Percentiles rank a stretch among this genome's conserved stretches.
These are phyloP conservation scores for Typhlichthys subterraneus DNA, from an alignment of 2,797 vertebrate species.

Conservation along the genomic window DNA sequence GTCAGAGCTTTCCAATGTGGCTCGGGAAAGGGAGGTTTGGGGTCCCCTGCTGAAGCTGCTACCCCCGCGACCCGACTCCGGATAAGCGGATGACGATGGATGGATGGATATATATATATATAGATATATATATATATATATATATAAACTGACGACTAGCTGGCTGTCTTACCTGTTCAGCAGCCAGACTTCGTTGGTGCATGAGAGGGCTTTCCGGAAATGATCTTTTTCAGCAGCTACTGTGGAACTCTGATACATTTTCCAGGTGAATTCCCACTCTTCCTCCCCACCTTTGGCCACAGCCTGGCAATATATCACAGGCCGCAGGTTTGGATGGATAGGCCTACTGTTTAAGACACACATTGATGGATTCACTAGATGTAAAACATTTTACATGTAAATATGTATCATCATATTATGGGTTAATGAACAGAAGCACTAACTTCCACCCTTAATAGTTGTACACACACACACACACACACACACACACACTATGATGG, in stretches of 20 bases:
- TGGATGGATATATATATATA: too few species aligned
- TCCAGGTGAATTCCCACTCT: constrained; percentile 89
- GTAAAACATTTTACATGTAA: constrained; percentile 18
- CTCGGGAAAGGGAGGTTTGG: too few species aligned
- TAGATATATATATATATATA: not conserved
- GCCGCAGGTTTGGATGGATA: constrained; percentile 85
- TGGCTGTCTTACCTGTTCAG: constrained; percentile 81
- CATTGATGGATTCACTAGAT: not conserved
- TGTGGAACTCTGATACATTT: constrained; percentile 46
- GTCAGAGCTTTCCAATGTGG: too few species aligned
- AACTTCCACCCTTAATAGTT: too few species aligned
- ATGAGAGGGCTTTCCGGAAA: constrained; percentile 81
- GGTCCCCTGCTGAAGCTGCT: too few species aligned
- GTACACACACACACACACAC: constrained; percentile 6
- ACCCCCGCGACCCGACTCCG: too few species aligned
- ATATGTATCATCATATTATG: not conserved
- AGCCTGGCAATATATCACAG: constrained; percentile 86
- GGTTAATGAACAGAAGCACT: too few species aligned
- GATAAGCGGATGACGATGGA: too few species aligned
- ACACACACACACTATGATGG: not conserved
- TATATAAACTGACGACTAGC: too few species aligned
- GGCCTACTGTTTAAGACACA: constrained; percentile 41
- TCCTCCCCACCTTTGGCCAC: constrained; percentile 76
- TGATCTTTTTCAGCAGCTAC: constrained; percentile 81
- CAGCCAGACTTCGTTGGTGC: constrained; percentile 85